Evolutionary conservation across 2,888 invertebrate genomes (phyloP).

Genomic region (Gisinianus flammeolus): DNA sequence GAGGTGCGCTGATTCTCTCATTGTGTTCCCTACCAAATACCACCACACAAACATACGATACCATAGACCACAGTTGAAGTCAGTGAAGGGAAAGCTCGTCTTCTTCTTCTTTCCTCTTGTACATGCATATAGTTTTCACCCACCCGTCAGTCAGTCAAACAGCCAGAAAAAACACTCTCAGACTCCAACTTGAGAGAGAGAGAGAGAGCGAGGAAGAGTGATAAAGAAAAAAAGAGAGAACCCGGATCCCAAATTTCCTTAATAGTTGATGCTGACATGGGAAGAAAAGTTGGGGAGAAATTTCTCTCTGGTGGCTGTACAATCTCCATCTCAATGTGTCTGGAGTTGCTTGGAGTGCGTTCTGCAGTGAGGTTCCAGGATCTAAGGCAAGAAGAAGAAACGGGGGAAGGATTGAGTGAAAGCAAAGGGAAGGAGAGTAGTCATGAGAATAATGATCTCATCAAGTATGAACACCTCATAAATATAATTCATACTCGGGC

Average conservation of each 20-base stretch:
- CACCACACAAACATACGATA: too few species aligned
- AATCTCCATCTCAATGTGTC: too few species aligned
- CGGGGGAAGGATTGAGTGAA: background rate
- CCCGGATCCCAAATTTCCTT: background rate
- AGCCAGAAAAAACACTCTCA: background rate
- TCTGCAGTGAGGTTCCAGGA: too few species aligned
- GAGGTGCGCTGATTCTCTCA: background rate
- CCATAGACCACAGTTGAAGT: too few species aligned
- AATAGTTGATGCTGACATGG: too few species aligned
- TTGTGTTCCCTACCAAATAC: too few species aligned
- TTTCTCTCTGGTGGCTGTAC: too few species aligned
- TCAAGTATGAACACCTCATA: background rate
- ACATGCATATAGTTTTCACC: background rate
- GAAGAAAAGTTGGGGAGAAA: too few species aligned
- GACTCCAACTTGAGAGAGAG: background rate
- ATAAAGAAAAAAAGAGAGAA: background rate
- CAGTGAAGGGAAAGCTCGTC: background rate
- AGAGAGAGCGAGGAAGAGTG: background rate
- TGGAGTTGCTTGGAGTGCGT: too few species aligned
- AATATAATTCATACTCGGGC: constrained; percentile 1
- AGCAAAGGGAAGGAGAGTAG: background rate
- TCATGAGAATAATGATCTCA: constrained; percentile 6
- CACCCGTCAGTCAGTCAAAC: too few species aligned
- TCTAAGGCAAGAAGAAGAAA: too few species aligned
- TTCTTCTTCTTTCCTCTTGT: background rate